Conservation (phyloP, 2,888 invertebrate genomes). For the Heliconius ismenius region DNA sequence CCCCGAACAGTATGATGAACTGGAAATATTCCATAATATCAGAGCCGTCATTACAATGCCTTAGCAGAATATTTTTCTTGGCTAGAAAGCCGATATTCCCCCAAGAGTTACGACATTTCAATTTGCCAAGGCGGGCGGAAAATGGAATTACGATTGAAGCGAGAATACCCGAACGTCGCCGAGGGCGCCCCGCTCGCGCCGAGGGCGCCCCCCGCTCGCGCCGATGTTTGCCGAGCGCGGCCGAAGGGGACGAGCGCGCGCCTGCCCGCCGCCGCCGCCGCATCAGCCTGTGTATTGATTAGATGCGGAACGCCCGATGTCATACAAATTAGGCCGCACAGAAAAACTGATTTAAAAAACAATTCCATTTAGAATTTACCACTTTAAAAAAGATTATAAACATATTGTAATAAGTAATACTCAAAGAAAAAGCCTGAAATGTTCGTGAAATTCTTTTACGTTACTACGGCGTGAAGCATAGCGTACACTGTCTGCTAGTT, state of each 20-base stretch:
- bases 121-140: conserved; percentile 83
- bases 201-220: too few relatives aligned
- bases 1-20: conserved; percentile 73
- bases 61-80: conserved; percentile 80
- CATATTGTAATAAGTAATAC: background rate
- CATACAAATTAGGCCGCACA: conserved; percentile 81
- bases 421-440: background rate
- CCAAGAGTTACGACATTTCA: conserved; percentile 83
- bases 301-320: conserved; percentile 81
- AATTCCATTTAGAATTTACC: conserved; percentile 42
- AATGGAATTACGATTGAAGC: conserved; percentile 83
- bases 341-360: conserved; percentile 67
- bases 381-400: background rate
- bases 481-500: background rate
- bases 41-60: conserved; percentile 77
- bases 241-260: conserved; percentile 65
- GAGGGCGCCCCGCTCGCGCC: conserved; percentile 52
- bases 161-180: conserved; percentile 70
- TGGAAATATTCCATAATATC: conserved; percentile 79
- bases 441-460: background rate
- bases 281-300: conserved; percentile 80
- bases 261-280: conserved; percentile 64
- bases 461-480: background rate
- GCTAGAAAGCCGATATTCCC: conserved; percentile 82
- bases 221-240: conserved; percentile 60